A percentile compares a stretch with the other conserved stretches of the same genome.
These are phyloP conservation scores for Hydrolagus colliei DNA, from an alignment of 2,797 vertebrate species.

Conservation along the genomic window DNA sequence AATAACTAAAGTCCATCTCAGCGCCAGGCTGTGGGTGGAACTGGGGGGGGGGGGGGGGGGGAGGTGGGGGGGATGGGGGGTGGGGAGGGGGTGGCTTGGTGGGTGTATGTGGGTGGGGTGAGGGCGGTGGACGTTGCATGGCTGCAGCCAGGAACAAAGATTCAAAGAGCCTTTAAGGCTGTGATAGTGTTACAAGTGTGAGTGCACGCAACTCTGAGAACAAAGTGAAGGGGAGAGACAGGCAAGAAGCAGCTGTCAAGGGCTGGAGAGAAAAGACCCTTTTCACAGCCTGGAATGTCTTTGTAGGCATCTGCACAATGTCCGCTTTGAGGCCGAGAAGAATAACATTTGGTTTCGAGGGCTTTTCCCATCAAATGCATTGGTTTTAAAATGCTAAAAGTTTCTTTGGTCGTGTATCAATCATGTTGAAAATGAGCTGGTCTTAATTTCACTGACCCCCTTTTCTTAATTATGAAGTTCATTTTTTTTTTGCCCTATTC, in stretches of 20 bases:
- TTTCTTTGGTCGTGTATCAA: conserved; percentile 27
- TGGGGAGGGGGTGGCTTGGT: no score
- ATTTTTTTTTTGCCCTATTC: not conserved
- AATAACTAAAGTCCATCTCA: not conserved
- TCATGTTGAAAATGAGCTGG: conserved; percentile 21
- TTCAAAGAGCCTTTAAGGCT: conserved; percentile 27
- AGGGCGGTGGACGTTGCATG: not conserved
- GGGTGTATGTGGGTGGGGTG: no score
- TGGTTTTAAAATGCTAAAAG: conserved; percentile 32
- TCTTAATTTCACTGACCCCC: conserved; percentile 3
- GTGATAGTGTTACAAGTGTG: conserved; percentile 28
- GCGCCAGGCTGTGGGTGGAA: not conserved
- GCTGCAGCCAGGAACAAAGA: conserved; percentile 26
- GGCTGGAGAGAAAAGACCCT: conserved; percentile 66
- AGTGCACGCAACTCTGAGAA: conserved; percentile 41
- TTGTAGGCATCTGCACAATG: conserved; percentile 70
- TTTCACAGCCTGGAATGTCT: conserved; percentile 69
- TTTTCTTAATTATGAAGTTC: conserved; percentile 11
- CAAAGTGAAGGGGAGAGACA: conserved; percentile 34
- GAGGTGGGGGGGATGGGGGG: no score
- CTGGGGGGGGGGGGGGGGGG: not conserved
- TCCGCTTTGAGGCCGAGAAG: conserved; percentile 70
- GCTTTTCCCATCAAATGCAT: conserved; percentile 63
- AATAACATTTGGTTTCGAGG: conserved; percentile 72
- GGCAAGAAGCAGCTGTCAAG: conserved; percentile 48